Base-by-base conservation (phyloP, 2,888 invertebrate genomes). In the Drosophila parthenogenetica region DNA sequence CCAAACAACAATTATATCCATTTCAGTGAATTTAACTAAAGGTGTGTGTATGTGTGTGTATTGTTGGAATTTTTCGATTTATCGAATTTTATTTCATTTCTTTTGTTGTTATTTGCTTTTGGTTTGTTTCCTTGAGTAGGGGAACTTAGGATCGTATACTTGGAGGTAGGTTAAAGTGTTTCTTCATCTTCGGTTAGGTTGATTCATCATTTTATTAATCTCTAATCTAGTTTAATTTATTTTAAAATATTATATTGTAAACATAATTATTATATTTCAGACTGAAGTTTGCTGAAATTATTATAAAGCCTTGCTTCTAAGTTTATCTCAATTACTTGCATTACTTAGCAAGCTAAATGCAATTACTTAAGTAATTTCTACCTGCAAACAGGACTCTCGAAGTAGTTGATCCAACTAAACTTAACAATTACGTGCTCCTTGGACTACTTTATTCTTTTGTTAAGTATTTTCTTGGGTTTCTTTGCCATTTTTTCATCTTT, bases 131-230 rank as follows among this genome's bases (percentile, higher is more conserved):
- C 19, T 16, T 43, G 25, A 51, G 57, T 22, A 35, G 40, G 11
- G 58, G 19, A 40, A 46, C 50, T 71, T 59, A 55, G 65, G 54
- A 65, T 71, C 66, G 59, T 22, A 32, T 14, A 19, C 14, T 43
- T 45, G 32, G 72, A 73, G 72, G 73, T 69, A 73, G 68, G 72
- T 73, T 5, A 57, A 37, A 73, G 69, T 48, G 63, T 60, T 65
- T 35, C 35, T 16, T 32, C 11, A 1, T 2, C 11, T 35, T 13
- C 13, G 13, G 35, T 35, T 35, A 35, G 35, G 35, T 35, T 35
- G 35, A 13, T 35, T 35, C 13, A 35, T 4, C 4, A 11, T 35
- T 35, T 35, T 29, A 29, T 5, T 5, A 8, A 8, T 29, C 8
- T 29, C 42, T 43, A 32, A 32, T 16, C 39, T 10, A 22, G 19